These are phyloP conservation scores for Pocillopora damicornis DNA, from an alignment of 64 coral and sea anemone genomes.

Conservation along the genomic window DNA sequence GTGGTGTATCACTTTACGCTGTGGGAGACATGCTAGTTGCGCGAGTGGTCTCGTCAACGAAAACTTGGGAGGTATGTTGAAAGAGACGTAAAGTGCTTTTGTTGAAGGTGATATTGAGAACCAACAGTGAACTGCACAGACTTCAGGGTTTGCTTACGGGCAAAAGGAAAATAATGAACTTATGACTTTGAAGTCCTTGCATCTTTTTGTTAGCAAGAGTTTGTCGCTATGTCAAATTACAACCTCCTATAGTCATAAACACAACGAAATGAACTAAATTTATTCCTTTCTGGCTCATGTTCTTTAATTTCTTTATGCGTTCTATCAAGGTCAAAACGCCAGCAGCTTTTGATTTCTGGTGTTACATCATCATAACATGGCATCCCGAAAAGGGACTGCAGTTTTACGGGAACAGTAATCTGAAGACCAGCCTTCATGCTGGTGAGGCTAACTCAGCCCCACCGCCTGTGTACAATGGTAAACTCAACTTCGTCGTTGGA, in stretches of 20 bases:
- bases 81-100: too few relatives aligned
- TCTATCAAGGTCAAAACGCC: conserved; percentile 40
- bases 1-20: conserved; percentile 80
- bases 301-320: background rate
- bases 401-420: conserved; percentile 56
- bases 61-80: conserved; percentile 61
- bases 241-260: too few relatives aligned
- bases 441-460: conserved; percentile 24
- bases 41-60: conserved; percentile 52
- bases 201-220: too few relatives aligned
- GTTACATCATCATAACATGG: conserved; percentile 87
- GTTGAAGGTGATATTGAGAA: too few relatives aligned
- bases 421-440: background rate
- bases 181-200: too few relatives aligned
- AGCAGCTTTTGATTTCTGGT: conserved; percentile 58
- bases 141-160: too few relatives aligned
- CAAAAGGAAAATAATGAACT: too few relatives aligned
- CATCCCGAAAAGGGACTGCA: conserved; percentile 55
- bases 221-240: too few relatives aligned
- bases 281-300: background rate
- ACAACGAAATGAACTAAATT: background rate
- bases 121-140: too few relatives aligned
- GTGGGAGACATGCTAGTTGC: conserved; percentile 50
- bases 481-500: conserved; percentile 78
- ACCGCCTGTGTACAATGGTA: conserved; percentile 16